A percentile compares a stretch with the other conserved stretches of the same genome.
phyloP scores from a whole-genome alignment of 2,797 vertebrate species.

The Heterohyrax brucei region DNA sequence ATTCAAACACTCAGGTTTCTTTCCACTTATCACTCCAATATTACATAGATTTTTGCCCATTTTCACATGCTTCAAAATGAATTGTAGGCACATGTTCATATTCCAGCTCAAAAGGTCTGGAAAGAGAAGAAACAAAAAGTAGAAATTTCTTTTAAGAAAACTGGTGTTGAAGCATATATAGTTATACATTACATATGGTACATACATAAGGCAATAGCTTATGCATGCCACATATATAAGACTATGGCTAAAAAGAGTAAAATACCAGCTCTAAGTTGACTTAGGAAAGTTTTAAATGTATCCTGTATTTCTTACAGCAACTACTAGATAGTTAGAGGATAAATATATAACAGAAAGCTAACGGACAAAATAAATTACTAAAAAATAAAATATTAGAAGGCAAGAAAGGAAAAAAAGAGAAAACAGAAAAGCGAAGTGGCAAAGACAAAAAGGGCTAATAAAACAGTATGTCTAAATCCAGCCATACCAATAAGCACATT shows the following conservation, averaged over 20 bases:
- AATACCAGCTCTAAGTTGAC: background rate
- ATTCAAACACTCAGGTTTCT: background rate
- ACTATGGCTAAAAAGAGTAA: background rate
- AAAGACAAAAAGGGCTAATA: background rate
- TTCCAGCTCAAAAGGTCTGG: background rate
- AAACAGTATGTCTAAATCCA: background rate
- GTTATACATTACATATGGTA: no score
- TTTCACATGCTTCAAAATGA: background rate
- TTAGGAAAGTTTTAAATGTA: background rate
- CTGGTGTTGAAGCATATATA: background rate
- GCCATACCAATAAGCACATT: no score
- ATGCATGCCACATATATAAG: no score
- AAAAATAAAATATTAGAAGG: background rate
- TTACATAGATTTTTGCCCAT: no score
- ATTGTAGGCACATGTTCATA: background rate
- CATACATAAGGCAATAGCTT: no score
- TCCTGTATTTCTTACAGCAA: background rate
- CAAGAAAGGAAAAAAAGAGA: no score
- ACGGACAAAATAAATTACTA: background rate
- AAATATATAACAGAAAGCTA: background rate
- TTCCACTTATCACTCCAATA: background rate
- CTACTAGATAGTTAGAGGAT: background rate
- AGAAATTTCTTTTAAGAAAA: constrained; percentile 32
- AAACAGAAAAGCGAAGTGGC: no score
- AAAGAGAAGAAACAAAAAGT: background rate